Base-by-base conservation (phyloP, 2,888 invertebrate genomes). In the Beris morrisii region DNA sequence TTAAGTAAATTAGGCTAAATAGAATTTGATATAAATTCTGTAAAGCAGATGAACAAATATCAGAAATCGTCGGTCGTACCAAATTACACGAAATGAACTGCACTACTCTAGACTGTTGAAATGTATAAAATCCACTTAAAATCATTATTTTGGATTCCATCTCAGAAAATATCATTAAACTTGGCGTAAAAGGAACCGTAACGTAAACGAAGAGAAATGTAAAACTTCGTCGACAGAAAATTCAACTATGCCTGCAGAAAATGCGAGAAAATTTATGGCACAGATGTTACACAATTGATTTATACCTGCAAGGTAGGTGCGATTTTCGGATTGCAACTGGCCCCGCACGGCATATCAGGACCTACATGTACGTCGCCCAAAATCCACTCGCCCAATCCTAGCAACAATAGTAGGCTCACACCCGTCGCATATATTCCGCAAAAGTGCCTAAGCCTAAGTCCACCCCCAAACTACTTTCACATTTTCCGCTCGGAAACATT, bases 201-300 rank as follows among this genome's bases (percentile, higher is more conserved):
- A 7, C 38, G 38, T 9, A 12, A 53, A 53, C 53, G 53, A 53
- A 53, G 53, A 53, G 53, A 53, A 53, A 53, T 53, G 28, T 30
- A 5, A 22, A 30, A 53, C 28, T 28, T 53, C 53, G 30, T 53
- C 31, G 7, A 38, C 13, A 31, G 38, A 56, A 56, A 22, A 43
- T 43, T 56, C 55, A 56, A 43, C 43, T 56, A 43, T 56, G 43
- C 43, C 55, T 43, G 55, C 55, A 59, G 63, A 52, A 68, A 57
- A 56, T 58, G 58, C 52, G 43, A 46, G 48, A 55, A 64, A 66
- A 70, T 70, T 70, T 69, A 70, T 70, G 66, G 67, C 67, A 59
- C 70, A 70, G 69, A 68, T 70, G 69, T 69, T 69, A 70, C 70
- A 67, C 68, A 68, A 69, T 69, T 70, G 70, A 70, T 70, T 70